Percentiles rank a stretch among this genome's conserved stretches.
These are phyloP conservation scores for Chrysochloris asiatica DNA, from an alignment of 2,113 vertebrate species.

Conservation along the genomic window DNA sequence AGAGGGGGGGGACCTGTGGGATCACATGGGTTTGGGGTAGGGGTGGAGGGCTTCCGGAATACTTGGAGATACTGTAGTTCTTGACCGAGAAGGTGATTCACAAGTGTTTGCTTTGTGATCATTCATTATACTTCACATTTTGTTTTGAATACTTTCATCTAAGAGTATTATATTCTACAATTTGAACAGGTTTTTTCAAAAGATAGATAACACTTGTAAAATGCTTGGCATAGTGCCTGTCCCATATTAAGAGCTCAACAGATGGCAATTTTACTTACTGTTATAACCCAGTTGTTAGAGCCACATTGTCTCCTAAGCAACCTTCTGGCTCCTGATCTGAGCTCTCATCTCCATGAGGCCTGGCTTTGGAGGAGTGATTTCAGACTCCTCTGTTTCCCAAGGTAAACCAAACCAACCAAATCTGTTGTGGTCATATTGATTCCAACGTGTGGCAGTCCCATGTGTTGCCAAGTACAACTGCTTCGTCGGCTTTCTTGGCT, in stretches of 20 bases:
- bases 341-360: constrained; percentile 11
- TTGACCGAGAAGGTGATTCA: constrained; percentile 27
- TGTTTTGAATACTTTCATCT: constrained; percentile 73
- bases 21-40: accelerated
- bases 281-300: constrained; percentile 71
- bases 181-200: constrained; percentile 70
- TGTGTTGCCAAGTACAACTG: background rate
- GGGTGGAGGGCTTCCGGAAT: background rate
- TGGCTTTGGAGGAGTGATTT: constrained; percentile 13
- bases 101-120: constrained; percentile 56
- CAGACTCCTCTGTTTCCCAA: constrained; percentile 11
- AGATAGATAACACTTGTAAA: constrained; percentile 76
- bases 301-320: constrained; percentile 72
- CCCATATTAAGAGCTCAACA: constrained; percentile 76
- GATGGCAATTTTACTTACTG: constrained; percentile 79
- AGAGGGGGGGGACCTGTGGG: background rate
- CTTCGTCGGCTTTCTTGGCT: background rate
- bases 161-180: constrained; percentile 76
- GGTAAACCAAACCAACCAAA: background rate
- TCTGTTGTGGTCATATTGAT: background rate
- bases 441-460: background rate
- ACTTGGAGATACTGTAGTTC: background rate
- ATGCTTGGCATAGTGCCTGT: constrained; percentile 72
- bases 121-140: constrained; percentile 66
- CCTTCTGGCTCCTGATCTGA: constrained; percentile 58